Evolutionary conservation across 2,113 vertebrate species (phyloP).

Genomic region (Camelus dromedarius): DNA sequence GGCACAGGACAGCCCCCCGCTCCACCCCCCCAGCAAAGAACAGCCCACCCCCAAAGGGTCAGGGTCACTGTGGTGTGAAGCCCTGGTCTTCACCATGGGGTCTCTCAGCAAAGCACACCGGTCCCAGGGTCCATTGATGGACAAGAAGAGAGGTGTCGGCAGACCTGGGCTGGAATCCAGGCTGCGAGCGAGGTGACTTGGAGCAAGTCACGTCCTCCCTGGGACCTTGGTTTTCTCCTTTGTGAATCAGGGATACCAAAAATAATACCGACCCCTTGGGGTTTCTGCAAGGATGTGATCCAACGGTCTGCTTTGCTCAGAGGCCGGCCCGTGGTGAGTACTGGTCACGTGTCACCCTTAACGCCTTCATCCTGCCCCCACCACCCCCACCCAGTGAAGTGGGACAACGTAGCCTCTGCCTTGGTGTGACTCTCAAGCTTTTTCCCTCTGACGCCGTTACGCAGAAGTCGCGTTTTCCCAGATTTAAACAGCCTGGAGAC

Average conservation of each 20-base stretch:
- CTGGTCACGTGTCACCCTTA: background rate
- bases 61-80: fast-evolving
- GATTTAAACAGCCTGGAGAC: background rate
- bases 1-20: background rate
- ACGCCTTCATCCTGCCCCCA: background rate
- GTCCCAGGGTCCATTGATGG: background rate
- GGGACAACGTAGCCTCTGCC: background rate
- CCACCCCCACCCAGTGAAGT: background rate
- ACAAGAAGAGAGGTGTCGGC: background rate
- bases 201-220: background rate
- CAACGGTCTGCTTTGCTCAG: background rate
- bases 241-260: background rate
- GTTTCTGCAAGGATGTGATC: background rate
- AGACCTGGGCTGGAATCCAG: background rate
- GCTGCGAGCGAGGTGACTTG: background rate
- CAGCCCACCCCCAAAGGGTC: fast-evolving
- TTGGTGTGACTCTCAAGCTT: background rate
- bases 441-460: background rate
- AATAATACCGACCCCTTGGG: background rate
- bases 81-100: fast-evolving
- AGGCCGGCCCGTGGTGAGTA: background rate
- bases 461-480: background rate
- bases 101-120: too few relatives aligned
- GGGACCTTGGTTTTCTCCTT: background rate
- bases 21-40: background rate